Base-by-base conservation (phyloP, 2,888 invertebrate genomes). In the Morpho helenor region DNA sequence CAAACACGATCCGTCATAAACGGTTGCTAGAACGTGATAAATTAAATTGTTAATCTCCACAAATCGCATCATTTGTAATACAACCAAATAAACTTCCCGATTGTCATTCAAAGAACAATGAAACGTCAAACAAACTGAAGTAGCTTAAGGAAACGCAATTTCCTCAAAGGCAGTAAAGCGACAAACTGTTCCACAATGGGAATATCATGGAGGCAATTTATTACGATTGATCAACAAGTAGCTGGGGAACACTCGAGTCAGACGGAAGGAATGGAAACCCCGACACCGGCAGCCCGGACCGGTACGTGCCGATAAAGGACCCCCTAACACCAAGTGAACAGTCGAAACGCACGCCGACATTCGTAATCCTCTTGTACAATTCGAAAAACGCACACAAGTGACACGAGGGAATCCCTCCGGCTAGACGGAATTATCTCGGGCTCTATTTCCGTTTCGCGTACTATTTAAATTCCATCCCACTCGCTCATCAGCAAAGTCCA, bases 201-300 rank as follows among this genome's bases (percentile, higher is more conserved):
- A 89, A 87, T 84, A 87, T 87, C 85, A 87, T 81, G 85, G 82
- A 82, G 83, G 87, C 87, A 87, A 89, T 90, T 88, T 90, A 88
- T 89, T 88, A 88, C 87, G 82, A 88, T 84, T 87, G 90, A 82
- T 88, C 90, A 90, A 90, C 90, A 90, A 90, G 90, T 90, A 80
- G 89, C 82, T 78, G 84, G 85, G 87, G 85, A 77, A 79, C 64
- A 69, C 70, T 52, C 60, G 74, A 70, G 70, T 72, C 79, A 76
- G 77, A 78, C 80, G 79, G 80, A 84, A 85, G 83, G 86, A 85
- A 86, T 82, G 81, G 78, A 76, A 62, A 57, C 62, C 63, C 63
- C 66, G 63, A 65, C 62, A 66, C 63, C 65, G 64, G 63, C 61
- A 65, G 62, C 64, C 68, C 74, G 74, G 74, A 73, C 69, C 61